These are phyloP conservation scores for Centropristis striata DNA, from an alignment of 2,113 vertebrate species.

Conservation along the genomic window DNA sequence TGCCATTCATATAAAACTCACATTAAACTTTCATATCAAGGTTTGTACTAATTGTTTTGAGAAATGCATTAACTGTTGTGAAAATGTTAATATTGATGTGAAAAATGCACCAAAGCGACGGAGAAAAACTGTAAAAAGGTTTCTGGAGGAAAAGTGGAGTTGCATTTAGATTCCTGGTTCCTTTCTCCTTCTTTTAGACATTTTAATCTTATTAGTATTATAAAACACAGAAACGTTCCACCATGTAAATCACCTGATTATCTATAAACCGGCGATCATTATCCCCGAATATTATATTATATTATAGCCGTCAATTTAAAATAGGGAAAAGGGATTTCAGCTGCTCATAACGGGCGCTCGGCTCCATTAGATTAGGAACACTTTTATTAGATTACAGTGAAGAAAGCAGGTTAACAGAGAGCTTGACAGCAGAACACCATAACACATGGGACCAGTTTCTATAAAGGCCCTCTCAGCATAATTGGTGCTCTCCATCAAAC, in stretches of 20 bases:
- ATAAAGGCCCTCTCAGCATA: not conserved
- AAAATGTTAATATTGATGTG: no score
- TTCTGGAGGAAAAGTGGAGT: no score
- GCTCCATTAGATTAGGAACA: not conserved
- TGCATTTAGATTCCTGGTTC: no score
- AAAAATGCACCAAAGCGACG: no score
- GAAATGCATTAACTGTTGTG: no score
- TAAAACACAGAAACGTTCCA: not conserved
- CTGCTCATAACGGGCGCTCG: not conserved
- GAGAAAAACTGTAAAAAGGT: no score
- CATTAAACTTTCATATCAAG: no score
- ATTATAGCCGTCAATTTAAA: not conserved
- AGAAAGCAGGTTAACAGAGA: constrained; percentile 1
- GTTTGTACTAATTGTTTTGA: no score
- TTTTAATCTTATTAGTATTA: not conserved
- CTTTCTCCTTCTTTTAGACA: no score
- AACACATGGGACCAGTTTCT: not conserved
- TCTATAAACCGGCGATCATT: not conserved
- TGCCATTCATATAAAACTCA: no score
- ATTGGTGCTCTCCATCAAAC: not conserved
- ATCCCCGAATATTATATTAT: not conserved
- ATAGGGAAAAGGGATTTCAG: not conserved
- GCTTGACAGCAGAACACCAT: not conserved
- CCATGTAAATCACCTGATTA: not conserved
- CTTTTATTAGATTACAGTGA: not conserved